Evolutionary conservation across 2,888 invertebrate genomes (phyloP).

Genomic region (Arctia plantaginis): DNA sequence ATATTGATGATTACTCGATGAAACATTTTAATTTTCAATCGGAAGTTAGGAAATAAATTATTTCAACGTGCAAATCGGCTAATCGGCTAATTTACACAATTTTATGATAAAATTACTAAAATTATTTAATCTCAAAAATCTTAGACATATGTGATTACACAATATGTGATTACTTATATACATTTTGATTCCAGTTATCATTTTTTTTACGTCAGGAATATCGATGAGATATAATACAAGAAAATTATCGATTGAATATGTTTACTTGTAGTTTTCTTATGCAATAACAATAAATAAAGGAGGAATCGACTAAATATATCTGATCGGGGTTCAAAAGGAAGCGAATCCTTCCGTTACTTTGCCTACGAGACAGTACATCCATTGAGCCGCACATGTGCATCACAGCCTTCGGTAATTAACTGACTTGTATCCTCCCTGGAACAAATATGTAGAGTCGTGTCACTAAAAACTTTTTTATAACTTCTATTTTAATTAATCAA

Average conservation of each 20-base stretch:
- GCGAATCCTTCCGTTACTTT: slow-evolving; percentile 46
- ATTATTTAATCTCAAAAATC: neutral
- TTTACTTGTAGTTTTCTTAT: neutral
- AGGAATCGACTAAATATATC: slow-evolving; percentile 18
- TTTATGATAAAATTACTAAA: neutral
- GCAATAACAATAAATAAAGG: slow-evolving; percentile 15
- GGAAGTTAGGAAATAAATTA: slow-evolving; percentile 4
- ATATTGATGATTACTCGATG: neutral
- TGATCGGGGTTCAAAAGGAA: slow-evolving; percentile 40
- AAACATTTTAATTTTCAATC: neutral
- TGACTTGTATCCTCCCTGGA: slow-evolving; percentile 71
- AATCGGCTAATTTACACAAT: neutral
- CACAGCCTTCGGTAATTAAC: slow-evolving; percentile 82
- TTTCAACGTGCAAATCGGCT: neutral
- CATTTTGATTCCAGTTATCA: too few relatives aligned
- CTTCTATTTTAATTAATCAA: neutral
- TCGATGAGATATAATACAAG: too few relatives aligned
- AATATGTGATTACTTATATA: too few relatives aligned
- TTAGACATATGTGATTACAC: too few relatives aligned
- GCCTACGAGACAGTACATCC: slow-evolving; percentile 45
- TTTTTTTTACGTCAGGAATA: too few relatives aligned
- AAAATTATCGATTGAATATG: neutral
- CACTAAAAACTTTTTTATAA: neutral
- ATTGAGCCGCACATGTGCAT: slow-evolving; percentile 68
- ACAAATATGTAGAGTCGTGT: slow-evolving; percentile 60